Percentiles rank a stretch among this genome's conserved stretches.
These are phyloP conservation scores for Pterois miles DNA, from an alignment of 2,797 vertebrate genomes.

Conservation along the genomic window DNA sequence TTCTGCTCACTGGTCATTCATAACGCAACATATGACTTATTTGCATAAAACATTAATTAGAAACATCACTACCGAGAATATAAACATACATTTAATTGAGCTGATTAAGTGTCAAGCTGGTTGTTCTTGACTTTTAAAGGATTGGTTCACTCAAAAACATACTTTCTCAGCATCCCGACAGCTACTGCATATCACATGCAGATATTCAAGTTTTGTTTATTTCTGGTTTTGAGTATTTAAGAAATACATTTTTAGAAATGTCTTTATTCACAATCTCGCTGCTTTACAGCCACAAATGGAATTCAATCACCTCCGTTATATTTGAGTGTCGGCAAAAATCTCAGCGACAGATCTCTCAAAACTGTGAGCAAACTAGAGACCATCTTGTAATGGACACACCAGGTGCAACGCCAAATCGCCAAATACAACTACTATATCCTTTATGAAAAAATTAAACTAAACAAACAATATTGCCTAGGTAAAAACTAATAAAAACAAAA, in stretches of 20 bases:
- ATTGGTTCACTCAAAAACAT: neutral
- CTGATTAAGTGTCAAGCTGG: neutral
- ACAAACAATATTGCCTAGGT: too few relatives aligned
- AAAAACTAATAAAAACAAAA: too few relatives aligned
- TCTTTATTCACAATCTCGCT: neutral
- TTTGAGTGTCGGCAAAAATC: neutral
- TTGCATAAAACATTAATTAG: neutral
- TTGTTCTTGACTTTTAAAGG: neutral
- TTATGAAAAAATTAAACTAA: too few relatives aligned
- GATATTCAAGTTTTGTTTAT: neutral
- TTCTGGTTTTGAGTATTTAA: neutral
- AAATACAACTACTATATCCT: too few relatives aligned
- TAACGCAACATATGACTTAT: neutral
- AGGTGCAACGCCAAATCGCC: too few relatives aligned
- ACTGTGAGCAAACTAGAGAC: neutral
- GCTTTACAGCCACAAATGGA: neutral
- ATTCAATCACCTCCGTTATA: neutral
- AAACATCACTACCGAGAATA: neutral
- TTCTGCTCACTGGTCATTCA: constrained; percentile 35
- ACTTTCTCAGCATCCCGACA: neutral
- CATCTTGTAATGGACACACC: neutral
- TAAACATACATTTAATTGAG: neutral
- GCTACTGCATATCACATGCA: neutral
- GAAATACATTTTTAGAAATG: neutral
- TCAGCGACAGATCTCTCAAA: neutral